These are phyloP conservation scores for Drosophila melanocephala DNA, from an alignment of 2,888 invertebrate genomes.

Conservation along the genomic window DNA sequence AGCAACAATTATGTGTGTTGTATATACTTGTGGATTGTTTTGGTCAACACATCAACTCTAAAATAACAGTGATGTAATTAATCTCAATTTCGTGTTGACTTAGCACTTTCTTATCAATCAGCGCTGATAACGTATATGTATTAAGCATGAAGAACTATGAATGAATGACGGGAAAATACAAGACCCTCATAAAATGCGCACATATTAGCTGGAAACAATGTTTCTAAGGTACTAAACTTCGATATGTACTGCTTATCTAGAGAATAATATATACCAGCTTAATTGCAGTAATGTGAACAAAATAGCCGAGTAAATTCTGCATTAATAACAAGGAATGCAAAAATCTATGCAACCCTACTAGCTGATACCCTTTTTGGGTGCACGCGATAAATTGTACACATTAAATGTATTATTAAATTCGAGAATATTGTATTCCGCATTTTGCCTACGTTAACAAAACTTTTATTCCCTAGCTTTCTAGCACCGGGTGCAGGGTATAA, in stretches of 20 bases:
- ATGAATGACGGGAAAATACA: constrained; percentile 31
- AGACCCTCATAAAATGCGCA: neutral
- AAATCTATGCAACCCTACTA: neutral
- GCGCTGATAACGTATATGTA: constrained; percentile 34
- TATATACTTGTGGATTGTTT: neutral
- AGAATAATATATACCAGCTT: neutral
- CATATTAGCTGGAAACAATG: neutral
- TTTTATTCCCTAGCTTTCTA: neutral
- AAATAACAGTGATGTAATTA: constrained; percentile 51
- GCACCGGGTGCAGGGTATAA: constrained; percentile 1
- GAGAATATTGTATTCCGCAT: neutral
- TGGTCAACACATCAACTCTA: neutral
- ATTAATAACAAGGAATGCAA: neutral
- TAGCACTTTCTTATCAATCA: constrained; percentile 45
- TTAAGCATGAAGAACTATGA: constrained; percentile 32
- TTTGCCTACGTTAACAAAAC: neutral
- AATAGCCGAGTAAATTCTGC: neutral
- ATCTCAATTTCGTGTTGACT: constrained; percentile 3
- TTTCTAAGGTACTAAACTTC: neutral
- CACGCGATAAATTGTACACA: neutral
- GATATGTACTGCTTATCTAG: neutral
- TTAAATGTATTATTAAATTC: neutral
- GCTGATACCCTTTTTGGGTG: neutral
- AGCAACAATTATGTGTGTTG: neutral
- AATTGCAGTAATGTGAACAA: neutral